These are phyloP conservation scores for Tetraodon nigroviridis DNA, from an alignment of 2,113 vertebrate species.

Conservation along the genomic window DNA sequence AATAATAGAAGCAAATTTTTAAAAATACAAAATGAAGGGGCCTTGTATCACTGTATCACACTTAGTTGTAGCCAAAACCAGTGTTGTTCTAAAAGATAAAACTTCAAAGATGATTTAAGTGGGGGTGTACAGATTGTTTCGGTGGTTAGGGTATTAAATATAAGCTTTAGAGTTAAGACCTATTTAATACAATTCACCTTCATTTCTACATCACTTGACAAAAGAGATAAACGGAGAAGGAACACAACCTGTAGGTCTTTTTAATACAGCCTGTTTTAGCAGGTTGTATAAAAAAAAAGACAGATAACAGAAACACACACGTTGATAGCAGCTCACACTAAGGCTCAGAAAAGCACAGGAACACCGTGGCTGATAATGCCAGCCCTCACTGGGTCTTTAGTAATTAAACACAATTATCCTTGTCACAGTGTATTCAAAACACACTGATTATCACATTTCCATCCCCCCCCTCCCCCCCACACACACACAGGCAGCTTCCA, in stretches of 20 bases:
- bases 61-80: no score
- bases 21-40: no score
- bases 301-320: constrained; percentile 30
- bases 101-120: no score
- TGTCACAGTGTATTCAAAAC: constrained; percentile 56
- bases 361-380: constrained; percentile 42
- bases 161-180: no score
- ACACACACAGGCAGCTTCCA: constrained; percentile 12
- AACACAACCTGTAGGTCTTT: no score
- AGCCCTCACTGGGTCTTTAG: constrained; percentile 56
- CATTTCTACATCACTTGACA: not conserved
- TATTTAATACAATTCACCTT: no score
- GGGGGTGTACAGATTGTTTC: no score
- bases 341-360: constrained; percentile 49
- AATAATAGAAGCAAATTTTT: no score
- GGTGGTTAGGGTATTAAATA: no score
- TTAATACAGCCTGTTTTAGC: constrained; percentile 7
- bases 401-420: constrained; percentile 67
- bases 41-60: no score
- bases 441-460: constrained; percentile 48
- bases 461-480: constrained; percentile 10
- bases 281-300: constrained; percentile 8
- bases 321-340: constrained; percentile 27
- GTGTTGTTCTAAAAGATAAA: no score
- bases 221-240: not conserved